These are phyloP conservation scores for Pelosia muscerda DNA, from an alignment of 2,888 invertebrate species.

Conservation along the genomic window DNA sequence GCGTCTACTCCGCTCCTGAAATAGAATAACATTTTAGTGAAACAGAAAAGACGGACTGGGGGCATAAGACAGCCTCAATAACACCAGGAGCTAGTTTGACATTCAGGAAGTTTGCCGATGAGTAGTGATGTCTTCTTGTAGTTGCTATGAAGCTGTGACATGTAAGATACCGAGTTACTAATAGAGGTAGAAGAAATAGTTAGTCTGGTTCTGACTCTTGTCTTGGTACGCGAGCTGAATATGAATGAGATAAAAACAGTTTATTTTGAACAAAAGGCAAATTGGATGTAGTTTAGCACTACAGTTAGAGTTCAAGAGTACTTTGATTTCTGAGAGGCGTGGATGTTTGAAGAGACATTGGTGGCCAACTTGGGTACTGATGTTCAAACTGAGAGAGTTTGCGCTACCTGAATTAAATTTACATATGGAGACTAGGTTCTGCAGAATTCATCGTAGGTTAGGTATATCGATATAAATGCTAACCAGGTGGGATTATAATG, in stretches of 20 bases:
- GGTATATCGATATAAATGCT: neutral
- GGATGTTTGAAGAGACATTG: neutral
- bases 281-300: neutral
- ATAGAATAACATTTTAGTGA: slow-evolving; percentile 12
- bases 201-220: neutral
- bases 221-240: neutral
- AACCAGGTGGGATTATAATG: too few species aligned
- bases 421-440: neutral
- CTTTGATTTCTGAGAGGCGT: neutral
- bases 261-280: neutral
- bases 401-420: neutral
- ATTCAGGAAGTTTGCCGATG: neutral
- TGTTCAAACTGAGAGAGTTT: neutral
- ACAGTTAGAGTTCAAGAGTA: neutral
- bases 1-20: slow-evolving; percentile 91
- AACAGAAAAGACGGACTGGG: too few species aligned
- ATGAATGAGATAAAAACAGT: neutral
- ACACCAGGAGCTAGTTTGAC: neutral
- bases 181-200: neutral
- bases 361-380: neutral
- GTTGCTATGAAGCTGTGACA: neutral
- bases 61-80: neutral
- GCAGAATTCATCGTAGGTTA: neutral
- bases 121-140: too few species aligned
- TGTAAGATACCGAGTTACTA: neutral